phyloP scores from a whole-genome alignment of 1,140 invertebrate genomes.

The Orius insidiosus region DNA sequence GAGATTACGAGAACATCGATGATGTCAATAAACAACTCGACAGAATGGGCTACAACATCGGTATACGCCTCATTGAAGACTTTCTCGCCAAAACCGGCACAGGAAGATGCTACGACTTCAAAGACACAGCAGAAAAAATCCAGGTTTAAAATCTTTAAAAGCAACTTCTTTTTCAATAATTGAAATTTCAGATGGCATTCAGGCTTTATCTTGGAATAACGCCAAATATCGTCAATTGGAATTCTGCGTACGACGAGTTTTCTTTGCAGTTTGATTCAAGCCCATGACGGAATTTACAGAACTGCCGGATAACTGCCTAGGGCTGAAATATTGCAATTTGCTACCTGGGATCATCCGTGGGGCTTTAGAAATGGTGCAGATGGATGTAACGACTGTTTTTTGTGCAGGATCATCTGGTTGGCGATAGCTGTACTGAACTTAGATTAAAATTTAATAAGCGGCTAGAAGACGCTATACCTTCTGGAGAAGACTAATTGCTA shows the following conservation, averaged over 20 bases:
- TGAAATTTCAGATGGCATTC: conserved; percentile 48
- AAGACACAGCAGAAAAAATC: conserved; percentile 94
- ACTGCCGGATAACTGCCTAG: conserved; percentile 69
- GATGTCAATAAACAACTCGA: conserved; percentile 92
- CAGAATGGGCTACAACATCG: conserved; percentile 95
- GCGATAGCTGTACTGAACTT: conserved; percentile 85
- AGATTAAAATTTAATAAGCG: conserved; percentile 88
- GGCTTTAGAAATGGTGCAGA: conserved; percentile 87
- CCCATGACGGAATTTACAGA: conserved; percentile 98
- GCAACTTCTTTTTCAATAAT: too few relatives aligned
- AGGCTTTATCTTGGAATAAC: conserved; percentile 84
- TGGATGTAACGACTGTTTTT: conserved; percentile 49
- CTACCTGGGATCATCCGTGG: conserved; percentile 85
- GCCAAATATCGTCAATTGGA: conserved; percentile 86
- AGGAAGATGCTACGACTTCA: conserved; percentile 82
- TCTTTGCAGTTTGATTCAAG: conserved; percentile 88
- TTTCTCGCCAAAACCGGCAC: conserved; percentile 84
- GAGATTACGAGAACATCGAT: conserved; percentile 94
- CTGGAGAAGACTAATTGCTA: conserved; percentile 94
- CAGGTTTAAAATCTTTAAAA: conserved; percentile 37
- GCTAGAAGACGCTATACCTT: conserved; percentile 92
- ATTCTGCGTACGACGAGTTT: conserved; percentile 85
- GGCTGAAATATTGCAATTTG: conserved; percentile 87
- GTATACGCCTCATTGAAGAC: conserved; percentile 91
- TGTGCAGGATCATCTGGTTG: conserved; percentile 85